phyloP scores from a whole-genome alignment of 1,140 invertebrate species.

The Nasonia longicornis region DNA sequence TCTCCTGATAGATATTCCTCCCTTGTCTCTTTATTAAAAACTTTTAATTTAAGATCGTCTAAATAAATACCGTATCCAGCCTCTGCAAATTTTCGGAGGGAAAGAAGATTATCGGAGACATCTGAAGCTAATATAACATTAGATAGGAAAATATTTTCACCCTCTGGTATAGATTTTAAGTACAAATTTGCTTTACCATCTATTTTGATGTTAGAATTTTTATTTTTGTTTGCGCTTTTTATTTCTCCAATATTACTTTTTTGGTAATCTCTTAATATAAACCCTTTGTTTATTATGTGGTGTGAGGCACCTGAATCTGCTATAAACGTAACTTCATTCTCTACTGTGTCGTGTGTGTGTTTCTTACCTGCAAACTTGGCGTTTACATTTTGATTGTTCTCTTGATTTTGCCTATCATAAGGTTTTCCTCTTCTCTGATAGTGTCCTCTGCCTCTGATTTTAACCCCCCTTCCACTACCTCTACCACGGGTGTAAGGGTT shows the following conservation, averaged over 20 bases:
- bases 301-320: slow-evolving; percentile 50
- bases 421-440: no score
- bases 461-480: no score
- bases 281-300: slow-evolving; percentile 47
- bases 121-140: slow-evolving; percentile 37
- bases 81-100: slow-evolving; percentile 44
- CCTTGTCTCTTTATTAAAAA: not conserved
- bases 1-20: not conserved
- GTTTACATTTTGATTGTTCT: not conserved
- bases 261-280: slow-evolving; percentile 43
- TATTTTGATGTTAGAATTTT: slow-evolving; percentile 39
- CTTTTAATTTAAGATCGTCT: not conserved
- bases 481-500: no score
- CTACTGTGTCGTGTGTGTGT: not conserved
- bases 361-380: not conserved
- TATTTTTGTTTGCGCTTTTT: slow-evolving; percentile 48
- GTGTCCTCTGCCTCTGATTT: no score
- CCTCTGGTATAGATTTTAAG: not conserved
- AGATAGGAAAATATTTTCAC: slow-evolving; percentile 30
- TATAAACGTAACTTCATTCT: slow-evolving; percentile 37
- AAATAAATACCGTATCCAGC: not conserved
- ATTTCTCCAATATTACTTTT: slow-evolving; percentile 34
- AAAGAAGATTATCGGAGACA: slow-evolving; percentile 45
- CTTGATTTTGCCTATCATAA: no score
- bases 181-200: slow-evolving; percentile 41